A percentile compares a stretch with the other conserved stretches of the same genome.
These are phyloP conservation scores for Eurosta solidaginis DNA, from an alignment of 1,140 invertebrate genomes.

Conservation along the genomic window DNA sequence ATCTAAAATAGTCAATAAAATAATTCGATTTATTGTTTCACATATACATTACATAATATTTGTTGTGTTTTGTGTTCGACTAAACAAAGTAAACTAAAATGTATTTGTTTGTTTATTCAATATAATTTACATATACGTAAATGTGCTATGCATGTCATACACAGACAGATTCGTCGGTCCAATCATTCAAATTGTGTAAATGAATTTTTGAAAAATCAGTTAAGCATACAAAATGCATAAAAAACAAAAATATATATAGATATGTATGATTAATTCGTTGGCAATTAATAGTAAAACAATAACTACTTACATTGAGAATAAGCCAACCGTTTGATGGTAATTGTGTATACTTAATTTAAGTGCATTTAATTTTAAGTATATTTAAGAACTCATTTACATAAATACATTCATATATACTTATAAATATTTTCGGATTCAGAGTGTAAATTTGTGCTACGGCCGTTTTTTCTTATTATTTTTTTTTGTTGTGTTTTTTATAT, in stretches of 20 bases:
- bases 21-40: background rate
- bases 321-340: background rate
- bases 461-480: no score
- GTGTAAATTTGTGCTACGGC: no score
- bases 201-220: no score
- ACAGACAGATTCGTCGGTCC: background rate
- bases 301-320: background rate
- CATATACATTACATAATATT: background rate
- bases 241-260: no score
- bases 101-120: background rate
- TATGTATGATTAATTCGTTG: no score
- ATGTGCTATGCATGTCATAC: background rate
- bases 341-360: background rate
- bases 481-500: no score
- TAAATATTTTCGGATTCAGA: no score
- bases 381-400: background rate
- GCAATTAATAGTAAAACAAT: no score
- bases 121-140: no score
- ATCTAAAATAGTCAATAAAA: background rate
- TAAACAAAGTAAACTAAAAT: background rate
- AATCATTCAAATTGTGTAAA: no score
- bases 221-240: no score
- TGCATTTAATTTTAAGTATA: background rate
- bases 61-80: slow-evolving; percentile 14
- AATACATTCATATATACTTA: no score